phyloP scores from a whole-genome alignment of 2,888 invertebrate species.

The Mellilla xanthometata region DNA sequence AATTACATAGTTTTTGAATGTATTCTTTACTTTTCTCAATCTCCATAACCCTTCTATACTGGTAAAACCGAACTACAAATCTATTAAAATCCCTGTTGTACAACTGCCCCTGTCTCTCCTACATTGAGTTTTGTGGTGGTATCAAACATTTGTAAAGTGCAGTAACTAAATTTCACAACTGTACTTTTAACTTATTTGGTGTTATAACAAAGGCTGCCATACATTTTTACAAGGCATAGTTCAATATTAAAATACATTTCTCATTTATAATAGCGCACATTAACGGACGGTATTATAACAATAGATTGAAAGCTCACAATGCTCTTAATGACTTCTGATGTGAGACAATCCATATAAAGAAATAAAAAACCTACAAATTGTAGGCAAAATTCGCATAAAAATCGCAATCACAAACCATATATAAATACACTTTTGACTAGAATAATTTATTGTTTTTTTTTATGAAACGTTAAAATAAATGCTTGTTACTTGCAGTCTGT shows the following conservation, averaged over 20 bases:
- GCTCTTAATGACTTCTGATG: conserved; percentile 9
- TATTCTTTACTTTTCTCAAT: too few relatives aligned
- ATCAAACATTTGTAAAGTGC: too few relatives aligned
- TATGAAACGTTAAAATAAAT: too few relatives aligned
- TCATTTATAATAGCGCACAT: conserved; percentile 24
- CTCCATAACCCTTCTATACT: too few relatives aligned
- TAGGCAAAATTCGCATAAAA: conserved; percentile 8
- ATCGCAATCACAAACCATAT: not conserved
- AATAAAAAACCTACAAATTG: conserved; percentile 9
- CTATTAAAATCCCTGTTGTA: too few relatives aligned
- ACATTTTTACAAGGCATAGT: conserved; percentile 19
- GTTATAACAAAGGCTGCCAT: conserved; percentile 15
- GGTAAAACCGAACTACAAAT: too few relatives aligned
- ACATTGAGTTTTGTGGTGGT: too few relatives aligned
- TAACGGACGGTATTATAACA: conserved; percentile 33
- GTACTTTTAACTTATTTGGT: conserved; percentile 8
- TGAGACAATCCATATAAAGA: conserved; percentile 6
- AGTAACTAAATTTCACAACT: conserved; percentile 5
- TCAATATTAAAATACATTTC: conserved; percentile 19
- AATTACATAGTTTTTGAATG: too few relatives aligned
- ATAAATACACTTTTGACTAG: conserved; percentile 22
- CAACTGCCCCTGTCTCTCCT: too few relatives aligned
- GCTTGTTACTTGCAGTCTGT: conserved; percentile 15
- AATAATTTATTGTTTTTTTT: conserved; percentile 1
- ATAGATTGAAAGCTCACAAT: conserved; percentile 27